Evolutionary conservation across 1,140 invertebrate genomes (phyloP).

Genomic region (Platyura marginata): DNA sequence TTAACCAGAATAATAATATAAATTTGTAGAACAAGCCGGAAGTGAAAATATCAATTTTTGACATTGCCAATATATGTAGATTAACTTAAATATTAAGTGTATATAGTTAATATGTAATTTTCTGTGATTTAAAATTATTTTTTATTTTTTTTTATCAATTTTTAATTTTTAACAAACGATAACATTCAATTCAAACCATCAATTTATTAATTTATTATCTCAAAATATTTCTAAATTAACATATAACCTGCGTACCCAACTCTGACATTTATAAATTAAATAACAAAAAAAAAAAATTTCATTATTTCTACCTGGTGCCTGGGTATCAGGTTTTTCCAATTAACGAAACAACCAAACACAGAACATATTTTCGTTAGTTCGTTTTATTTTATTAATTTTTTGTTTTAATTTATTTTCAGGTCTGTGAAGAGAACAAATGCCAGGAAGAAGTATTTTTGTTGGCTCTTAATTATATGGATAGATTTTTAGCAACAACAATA

Average conservation of each 20-base stretch:
- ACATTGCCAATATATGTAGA: too few species aligned
- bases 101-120: too few species aligned
- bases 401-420: constrained; percentile 38
- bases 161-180: neutral
- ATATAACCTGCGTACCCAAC: too few species aligned
- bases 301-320: neutral
- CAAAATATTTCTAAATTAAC: too few species aligned
- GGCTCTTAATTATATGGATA: constrained; percentile 81
- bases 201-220: neutral
- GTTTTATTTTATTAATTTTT: neutral
- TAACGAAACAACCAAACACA: neutral
- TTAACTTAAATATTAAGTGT: too few species aligned
- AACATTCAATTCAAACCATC: neutral
- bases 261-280: too few species aligned
- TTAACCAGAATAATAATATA: too few species aligned
- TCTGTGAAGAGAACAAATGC: constrained; percentile 78
- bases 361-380: neutral
- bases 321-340: neutral
- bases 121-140: too few species aligned
- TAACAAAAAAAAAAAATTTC: neutral
- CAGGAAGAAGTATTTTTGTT: constrained; percentile 83
- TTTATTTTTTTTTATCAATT: neutral
- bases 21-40: too few species aligned
- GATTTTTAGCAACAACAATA: constrained; percentile 60
- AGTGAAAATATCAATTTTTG: too few species aligned